Evolutionary conservation across 1,140 invertebrate species (phyloP).

Genomic region (Laupala kohalensis): DNA sequence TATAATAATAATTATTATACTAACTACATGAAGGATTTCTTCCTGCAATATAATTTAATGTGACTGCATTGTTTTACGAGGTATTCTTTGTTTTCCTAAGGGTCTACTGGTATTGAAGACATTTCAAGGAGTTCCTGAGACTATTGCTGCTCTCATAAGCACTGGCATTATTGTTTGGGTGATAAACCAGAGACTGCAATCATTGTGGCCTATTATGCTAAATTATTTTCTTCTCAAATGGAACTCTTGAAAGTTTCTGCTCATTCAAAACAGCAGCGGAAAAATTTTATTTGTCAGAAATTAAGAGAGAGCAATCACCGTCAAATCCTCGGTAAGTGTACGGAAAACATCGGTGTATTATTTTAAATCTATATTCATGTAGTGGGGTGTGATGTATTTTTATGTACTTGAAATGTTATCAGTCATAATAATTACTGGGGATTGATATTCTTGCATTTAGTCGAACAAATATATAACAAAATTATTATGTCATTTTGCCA

Average conservation of each 20-base stretch:
- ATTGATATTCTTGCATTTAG: too few relatives aligned
- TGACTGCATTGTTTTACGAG: background rate
- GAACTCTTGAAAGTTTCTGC: conserved; percentile 71
- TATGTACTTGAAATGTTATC: too few relatives aligned
- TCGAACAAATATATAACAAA: too few relatives aligned
- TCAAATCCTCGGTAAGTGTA: conserved; percentile 1
- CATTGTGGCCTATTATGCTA: conserved; percentile 91
- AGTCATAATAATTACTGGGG: too few relatives aligned
- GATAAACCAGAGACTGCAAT: conserved; percentile 97
- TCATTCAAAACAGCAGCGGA: conserved; percentile 73
- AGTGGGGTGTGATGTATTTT: too few relatives aligned
- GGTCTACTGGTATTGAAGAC: conserved; percentile 89
- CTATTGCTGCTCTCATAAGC: conserved; percentile 63
- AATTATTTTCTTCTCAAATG: conserved; percentile 75
- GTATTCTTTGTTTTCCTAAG: conserved; percentile 15
- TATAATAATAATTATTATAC: too few relatives aligned
- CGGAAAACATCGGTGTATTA: background rate
- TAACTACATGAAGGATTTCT: background rate
- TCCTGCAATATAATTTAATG: background rate
- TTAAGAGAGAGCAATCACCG: conserved; percentile 31
- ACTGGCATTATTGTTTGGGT: conserved; percentile 94
- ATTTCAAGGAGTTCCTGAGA: conserved; percentile 83
- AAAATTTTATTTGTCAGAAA: conserved; percentile 51
- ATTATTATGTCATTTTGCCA: too few relatives aligned
- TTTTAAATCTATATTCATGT: too few relatives aligned